Evolutionary conservation across 1,140 invertebrate genomes (phyloP), one percentile per base, ranked within the genome.

Genomic region (Hyles euphorbiae): DNA sequence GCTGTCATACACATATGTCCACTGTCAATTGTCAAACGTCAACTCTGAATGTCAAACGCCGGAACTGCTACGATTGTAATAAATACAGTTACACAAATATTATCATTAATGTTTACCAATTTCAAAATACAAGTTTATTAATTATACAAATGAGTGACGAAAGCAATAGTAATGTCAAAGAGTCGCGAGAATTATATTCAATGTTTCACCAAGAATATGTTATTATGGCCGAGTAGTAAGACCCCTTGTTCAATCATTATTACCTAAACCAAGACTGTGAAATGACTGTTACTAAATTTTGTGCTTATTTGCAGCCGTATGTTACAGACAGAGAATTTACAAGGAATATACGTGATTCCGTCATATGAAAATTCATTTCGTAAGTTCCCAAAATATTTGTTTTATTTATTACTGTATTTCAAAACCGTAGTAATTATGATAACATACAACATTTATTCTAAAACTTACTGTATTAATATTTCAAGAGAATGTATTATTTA

Each of bases 301-400:
- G n/a, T 45, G 22, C 22, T 22, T 22, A 22, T 77, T 92, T 94
- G 70, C 74, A 97, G 96, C 86, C 94, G 96, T 81, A 93, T 96
- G 90, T 89, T 97, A 54, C 93, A 94, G 75, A 94, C 93, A 56
- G 95, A 97, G 90, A 94, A 95, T 80, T 83, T 98, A 44, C 93
- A 93, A 74, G 96, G 97, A 50, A 92, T 98, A 61, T 98, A 98
- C 91, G 94, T 97, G 3, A 96, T 98, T 86, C 97, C 97, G 57
- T 97, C 97, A 61, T 94, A 94, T 74, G 92, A 93, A 72, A 94
- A 92, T 78, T 93, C 94, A 48, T 91, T 95, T 70, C 67, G 94
- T 95, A 91, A 92, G 91, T 92, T 11, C 3, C 34, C 12, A 40
- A 50, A 50, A 3, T 10, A 50, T 11, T 10, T 7, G n/a, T 50